Evolutionary conservation across 2,113 vertebrate species (phyloP).

Genomic region (Dryoscopus gambensis): DNA sequence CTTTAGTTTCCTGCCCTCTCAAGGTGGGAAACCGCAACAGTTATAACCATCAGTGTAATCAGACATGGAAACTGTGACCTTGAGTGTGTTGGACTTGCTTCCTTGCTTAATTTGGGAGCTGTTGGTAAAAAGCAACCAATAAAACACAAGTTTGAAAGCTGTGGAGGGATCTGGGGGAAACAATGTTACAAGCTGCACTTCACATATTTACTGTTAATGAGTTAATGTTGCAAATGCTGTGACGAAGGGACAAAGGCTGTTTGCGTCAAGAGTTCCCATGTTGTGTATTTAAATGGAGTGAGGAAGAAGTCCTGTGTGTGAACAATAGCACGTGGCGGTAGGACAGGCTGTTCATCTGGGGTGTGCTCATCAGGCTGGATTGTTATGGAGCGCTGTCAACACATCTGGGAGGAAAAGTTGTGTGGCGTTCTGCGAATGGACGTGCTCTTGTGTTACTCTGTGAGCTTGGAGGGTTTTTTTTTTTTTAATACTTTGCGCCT

Average conservation of each 20-base stretch:
- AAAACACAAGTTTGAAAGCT: not conserved
- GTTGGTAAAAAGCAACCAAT: not conserved
- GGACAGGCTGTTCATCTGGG: not conserved
- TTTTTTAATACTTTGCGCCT: not conserved
- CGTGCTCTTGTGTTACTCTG: not conserved
- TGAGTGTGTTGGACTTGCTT: not conserved
- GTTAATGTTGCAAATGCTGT: not conserved
- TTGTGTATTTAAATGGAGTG: not conserved
- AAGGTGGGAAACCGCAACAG: not conserved
- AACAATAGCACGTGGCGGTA: not conserved
- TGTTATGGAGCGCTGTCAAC: fast-evolving
- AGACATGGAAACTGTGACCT: constrained; percentile 14
- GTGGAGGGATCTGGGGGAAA: not conserved
- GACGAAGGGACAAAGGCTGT: not conserved
- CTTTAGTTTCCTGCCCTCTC: constrained; percentile 28
- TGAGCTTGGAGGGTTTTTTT: not conserved
- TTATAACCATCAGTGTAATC: not conserved
- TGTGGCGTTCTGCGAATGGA: not conserved
- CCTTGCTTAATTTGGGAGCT: not conserved
- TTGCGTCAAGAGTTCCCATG: constrained; percentile 31
- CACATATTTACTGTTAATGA: constrained; percentile 22
- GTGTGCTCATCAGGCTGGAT: not conserved
- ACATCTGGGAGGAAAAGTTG: not conserved
- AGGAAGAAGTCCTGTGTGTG: not conserved
- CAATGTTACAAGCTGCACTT: not conserved